Conservation (phyloP, 2,888 invertebrate genomes). For the Hesperia comma region DNA sequence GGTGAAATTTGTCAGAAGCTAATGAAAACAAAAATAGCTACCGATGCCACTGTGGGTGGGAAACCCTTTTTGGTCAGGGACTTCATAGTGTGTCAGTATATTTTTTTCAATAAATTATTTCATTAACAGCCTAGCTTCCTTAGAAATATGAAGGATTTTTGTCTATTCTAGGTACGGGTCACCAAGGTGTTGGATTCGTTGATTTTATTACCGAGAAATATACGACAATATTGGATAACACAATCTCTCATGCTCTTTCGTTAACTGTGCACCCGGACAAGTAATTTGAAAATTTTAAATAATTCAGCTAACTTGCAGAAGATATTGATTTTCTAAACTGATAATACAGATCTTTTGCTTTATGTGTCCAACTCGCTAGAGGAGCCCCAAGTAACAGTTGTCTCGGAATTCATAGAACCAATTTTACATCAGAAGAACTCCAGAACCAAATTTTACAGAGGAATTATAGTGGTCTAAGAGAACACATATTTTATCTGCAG, state of each 20-base stretch:
- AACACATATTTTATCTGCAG: too few relatives aligned
- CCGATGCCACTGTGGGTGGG: constrained; percentile 75
- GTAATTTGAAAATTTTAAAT: constrained; percentile 55
- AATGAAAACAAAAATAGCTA: constrained; percentile 65
- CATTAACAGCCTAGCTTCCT: too few relatives aligned
- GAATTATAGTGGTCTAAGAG: too few relatives aligned
- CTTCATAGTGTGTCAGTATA: constrained; percentile 82
- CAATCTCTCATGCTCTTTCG: constrained; percentile 63
- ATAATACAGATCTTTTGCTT: too few relatives aligned
- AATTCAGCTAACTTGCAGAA: too few relatives aligned
- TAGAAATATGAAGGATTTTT: not conserved
- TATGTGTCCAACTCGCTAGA: too few relatives aligned
- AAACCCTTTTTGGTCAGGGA: constrained; percentile 81
- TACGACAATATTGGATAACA: constrained; percentile 67
- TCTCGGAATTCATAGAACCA: too few relatives aligned
- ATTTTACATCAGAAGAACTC: too few relatives aligned
- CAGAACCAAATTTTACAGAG: too few relatives aligned
- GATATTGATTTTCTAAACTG: too few relatives aligned
- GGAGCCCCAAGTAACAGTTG: too few relatives aligned
- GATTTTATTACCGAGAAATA: constrained; percentile 77
- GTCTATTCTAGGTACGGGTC: constrained; percentile 61
- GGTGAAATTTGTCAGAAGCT: constrained; percentile 60
- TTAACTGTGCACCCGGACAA: constrained; percentile 80
- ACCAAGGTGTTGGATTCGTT: constrained; percentile 76
- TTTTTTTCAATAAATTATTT: too few relatives aligned